Base-by-base conservation (phyloP, 37 sponge, comb jelly and placozoan species). In the Cladorhizidae sp. region DNA sequence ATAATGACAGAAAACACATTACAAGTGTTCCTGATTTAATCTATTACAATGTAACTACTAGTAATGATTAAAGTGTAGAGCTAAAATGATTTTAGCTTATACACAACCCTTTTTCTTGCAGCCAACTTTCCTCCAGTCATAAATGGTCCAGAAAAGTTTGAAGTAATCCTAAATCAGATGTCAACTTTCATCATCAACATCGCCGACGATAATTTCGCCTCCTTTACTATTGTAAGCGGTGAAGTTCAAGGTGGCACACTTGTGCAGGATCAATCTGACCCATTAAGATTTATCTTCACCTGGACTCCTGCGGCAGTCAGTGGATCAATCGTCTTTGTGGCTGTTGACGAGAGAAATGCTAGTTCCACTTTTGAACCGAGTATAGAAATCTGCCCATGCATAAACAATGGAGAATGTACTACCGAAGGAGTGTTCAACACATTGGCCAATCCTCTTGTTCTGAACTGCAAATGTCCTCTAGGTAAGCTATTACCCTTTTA, bases 121-220 rank as follows among this genome's bases (percentile, higher is more conserved):
- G 91, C 14, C 17, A 90, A 82, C 75, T 76, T 61, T 33, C 91
- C 91, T 39, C 91, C 91, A 21, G 49, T 31, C 40, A 81, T 90
- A 7, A 54, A 32, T 72, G 91, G 87, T 52, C 57, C n/a, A n/a
- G n/a, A n/a, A n/a, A n/a, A n/a, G n/a, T n/a, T n/a, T n/a, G n/a
- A n/a, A n/a, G n/a, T n/a, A 72, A 85, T 55, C n/a, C 7, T 68
- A 12, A 55, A 76, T 17, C 31, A 57, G 32, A 36, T 26, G 0
- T 70, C 82, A 38, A 55, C 38, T 2, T 82, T 70, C 70, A 67
- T 15, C 36, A 85, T 90, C 73, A 76, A 57, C 20, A 87, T 86
- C 1, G 81, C 63, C 31, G 83, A 81, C 49, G 29, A 36, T 21
- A 31, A 49, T 18, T 15, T 52, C 11, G 67, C 56, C 40, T 38